These are phyloP conservation scores for Coranthus polyacanthus DNA, from an alignment of 2,797 vertebrate species.

Conservation along the genomic window DNA sequence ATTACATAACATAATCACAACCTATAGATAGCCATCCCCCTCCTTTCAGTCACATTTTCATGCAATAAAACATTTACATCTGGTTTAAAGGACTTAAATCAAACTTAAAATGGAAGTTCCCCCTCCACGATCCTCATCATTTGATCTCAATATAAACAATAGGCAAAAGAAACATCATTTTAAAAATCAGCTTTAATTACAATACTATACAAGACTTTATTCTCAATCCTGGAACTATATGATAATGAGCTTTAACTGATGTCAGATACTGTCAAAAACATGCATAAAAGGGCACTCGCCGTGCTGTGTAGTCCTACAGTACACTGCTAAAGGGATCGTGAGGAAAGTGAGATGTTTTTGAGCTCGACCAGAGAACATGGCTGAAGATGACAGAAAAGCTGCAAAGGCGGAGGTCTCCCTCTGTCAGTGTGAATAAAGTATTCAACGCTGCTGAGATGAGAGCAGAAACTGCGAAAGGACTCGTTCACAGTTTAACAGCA, in stretches of 20 bases:
- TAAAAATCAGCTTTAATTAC: too few relatives aligned
- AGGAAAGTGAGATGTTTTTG: constrained; percentile 8
- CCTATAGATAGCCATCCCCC: too few relatives aligned
- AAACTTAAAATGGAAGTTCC: too few relatives aligned
- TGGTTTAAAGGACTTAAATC: too few relatives aligned
- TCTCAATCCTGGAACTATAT: neutral
- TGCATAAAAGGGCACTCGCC: neutral
- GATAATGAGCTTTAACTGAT: neutral
- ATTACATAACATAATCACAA: too few relatives aligned
- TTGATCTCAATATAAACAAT: too few relatives aligned
- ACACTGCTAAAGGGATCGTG: constrained; percentile 15
- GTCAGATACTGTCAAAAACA: too few relatives aligned
- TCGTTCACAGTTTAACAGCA: constrained; percentile 45
- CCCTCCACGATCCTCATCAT: too few relatives aligned
- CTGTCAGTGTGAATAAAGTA: constrained; percentile 51
- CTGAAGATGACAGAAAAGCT: constrained; percentile 49
- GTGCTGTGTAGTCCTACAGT: constrained; percentile 18
- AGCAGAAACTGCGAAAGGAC: constrained; percentile 45
- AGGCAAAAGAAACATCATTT: too few relatives aligned
- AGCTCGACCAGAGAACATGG: constrained; percentile 36
- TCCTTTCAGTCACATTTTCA: too few relatives aligned
- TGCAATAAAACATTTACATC: too few relatives aligned
- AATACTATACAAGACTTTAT: neutral
- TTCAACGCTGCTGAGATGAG: constrained; percentile 46
- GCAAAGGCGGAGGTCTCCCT: constrained; percentile 42